Conservation (phyloP, 2,888 invertebrate species). For the Drepana falcataria region DNA sequence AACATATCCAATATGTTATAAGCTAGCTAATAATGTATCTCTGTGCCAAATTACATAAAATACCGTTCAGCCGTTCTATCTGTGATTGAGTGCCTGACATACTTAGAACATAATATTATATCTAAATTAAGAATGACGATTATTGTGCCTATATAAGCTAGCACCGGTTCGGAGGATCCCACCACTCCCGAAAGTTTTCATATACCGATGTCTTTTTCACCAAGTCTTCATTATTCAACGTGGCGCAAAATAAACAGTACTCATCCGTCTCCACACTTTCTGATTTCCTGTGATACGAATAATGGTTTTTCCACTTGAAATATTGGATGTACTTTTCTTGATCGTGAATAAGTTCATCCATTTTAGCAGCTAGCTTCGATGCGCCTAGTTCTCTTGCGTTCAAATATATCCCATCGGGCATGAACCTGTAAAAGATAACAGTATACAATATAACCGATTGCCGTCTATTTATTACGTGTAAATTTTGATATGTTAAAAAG, state of each 20-base stretch:
- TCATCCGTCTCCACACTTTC: conserved; percentile 24
- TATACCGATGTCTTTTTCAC: conserved; percentile 17
- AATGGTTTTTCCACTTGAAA: conserved; percentile 41
- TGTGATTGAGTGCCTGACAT: too few relatives aligned
- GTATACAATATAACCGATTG: background rate
- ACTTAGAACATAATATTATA: too few relatives aligned
- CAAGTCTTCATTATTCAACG: conserved; percentile 22
- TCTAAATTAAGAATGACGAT: too few relatives aligned
- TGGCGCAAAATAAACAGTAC: conserved; percentile 31
- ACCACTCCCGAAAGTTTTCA: conserved; percentile 15
- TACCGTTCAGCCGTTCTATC: too few relatives aligned
- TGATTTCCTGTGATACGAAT: conserved; percentile 22
- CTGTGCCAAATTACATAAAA: too few relatives aligned
- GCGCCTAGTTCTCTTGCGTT: conserved; percentile 21
- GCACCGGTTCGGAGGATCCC: background rate
- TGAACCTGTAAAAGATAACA: conserved; percentile 25
- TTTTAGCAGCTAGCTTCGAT: conserved; percentile 22
- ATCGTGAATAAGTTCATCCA: conserved; percentile 27
- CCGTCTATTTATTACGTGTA: too few relatives aligned
- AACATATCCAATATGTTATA: too few relatives aligned
- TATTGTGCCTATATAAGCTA: too few relatives aligned
- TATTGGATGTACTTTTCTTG: conserved; percentile 26
- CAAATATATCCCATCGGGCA: conserved; percentile 35
- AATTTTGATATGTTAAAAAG: too few relatives aligned
- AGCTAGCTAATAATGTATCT: too few relatives aligned